These are phyloP conservation scores for Scyliorhinus canicula DNA, from an alignment of 2,797 vertebrate genomes.

Conservation along the genomic window DNA sequence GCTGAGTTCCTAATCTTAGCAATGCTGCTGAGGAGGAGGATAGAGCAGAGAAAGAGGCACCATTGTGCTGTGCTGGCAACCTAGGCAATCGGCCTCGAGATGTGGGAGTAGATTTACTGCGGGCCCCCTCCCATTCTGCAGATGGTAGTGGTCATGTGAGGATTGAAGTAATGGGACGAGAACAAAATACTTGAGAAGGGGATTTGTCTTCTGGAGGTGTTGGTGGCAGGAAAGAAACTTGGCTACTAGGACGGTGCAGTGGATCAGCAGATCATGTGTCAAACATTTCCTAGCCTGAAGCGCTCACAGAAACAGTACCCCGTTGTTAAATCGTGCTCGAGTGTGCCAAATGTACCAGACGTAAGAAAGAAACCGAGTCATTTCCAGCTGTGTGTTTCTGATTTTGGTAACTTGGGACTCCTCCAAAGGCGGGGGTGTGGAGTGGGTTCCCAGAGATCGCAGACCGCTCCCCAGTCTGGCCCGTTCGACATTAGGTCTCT, in stretches of 20 bases:
- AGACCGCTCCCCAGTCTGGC: background rate
- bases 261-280: background rate
- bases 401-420: background rate
- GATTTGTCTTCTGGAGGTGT: background rate
- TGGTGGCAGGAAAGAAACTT: background rate
- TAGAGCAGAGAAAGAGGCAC: background rate
- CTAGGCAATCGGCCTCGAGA: background rate
- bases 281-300: background rate
- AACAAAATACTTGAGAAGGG: background rate
- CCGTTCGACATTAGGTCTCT: background rate
- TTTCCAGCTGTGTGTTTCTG: background rate
- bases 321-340: background rate
- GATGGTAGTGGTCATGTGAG: background rate
- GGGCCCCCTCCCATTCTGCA: background rate
- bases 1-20: background rate
- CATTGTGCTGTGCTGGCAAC: background rate
- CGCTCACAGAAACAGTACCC: too few relatives aligned
- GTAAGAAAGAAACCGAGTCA: background rate
- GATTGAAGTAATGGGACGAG: background rate
- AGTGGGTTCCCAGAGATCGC: background rate
- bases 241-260: background rate
- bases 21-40: background rate
- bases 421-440: background rate
- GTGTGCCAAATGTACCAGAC: background rate
- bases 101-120: background rate